Evolutionary conservation across 2,113 vertebrate genomes (phyloP).

Genomic region (Toxostoma redivivum): DNA sequence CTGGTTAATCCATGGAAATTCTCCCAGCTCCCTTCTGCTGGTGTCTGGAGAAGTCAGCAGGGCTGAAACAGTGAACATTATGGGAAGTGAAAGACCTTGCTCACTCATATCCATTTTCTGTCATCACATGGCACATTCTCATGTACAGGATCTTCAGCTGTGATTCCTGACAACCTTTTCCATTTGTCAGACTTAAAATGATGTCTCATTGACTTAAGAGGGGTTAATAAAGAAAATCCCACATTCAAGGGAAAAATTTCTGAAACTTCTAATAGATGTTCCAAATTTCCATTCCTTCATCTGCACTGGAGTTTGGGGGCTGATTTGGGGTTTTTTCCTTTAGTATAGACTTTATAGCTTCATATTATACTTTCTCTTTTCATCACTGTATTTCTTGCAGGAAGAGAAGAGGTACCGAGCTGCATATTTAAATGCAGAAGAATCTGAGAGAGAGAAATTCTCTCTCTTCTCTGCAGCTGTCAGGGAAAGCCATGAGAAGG

Average conservation of each 20-base stretch:
- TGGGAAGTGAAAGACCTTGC: background rate
- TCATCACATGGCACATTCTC: background rate
- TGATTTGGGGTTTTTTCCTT: background rate
- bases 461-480: slow-evolving; percentile 89
- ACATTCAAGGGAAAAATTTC: background rate
- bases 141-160: background rate
- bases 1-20: background rate
- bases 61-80: background rate
- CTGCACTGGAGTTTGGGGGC: background rate
- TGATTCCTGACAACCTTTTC: background rate
- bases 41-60: background rate
- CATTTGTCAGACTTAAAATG: background rate
- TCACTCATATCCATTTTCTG: background rate
- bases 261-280: background rate
- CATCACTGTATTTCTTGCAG: slow-evolving; percentile 66
- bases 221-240: background rate
- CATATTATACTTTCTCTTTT: background rate
- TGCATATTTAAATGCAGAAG: slow-evolving; percentile 79
- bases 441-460: slow-evolving; percentile 88
- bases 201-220: background rate
- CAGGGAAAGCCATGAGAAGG: slow-evolving; percentile 93
- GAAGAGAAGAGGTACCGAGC: slow-evolving; percentile 88
- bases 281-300: background rate
- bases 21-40: background rate
- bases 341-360: background rate